Evolutionary conservation across 2,113 vertebrate genomes (phyloP).

Genomic region (Zonotrichia leucophrys): DNA sequence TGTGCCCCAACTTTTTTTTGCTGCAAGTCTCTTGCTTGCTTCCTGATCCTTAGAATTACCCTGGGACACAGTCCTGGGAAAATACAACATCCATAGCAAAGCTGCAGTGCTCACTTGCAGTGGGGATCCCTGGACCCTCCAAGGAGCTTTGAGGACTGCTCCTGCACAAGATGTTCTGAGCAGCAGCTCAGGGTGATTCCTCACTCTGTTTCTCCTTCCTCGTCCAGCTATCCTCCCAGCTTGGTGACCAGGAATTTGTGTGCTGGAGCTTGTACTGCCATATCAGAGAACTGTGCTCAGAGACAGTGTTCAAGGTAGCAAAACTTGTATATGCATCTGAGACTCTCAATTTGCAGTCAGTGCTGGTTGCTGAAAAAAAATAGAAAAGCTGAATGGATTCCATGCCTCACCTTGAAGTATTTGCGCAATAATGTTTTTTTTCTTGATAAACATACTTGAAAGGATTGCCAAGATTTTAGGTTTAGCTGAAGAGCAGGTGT

Average conservation of each 20-base stretch:
- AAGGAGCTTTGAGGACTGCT: neutral
- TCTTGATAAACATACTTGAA: neutral
- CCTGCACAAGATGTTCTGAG: neutral
- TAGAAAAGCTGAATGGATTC: neutral
- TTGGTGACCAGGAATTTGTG: neutral
- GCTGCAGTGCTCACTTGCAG: neutral
- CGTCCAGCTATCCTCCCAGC: neutral
- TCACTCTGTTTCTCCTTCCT: neutral
- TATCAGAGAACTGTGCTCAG: accelerated
- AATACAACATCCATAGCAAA: neutral
- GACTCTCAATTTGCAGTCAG: neutral
- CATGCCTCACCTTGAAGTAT: neutral
- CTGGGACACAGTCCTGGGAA: neutral
- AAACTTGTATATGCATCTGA: neutral
- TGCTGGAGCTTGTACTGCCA: neutral
- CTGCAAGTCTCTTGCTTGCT: neutral
- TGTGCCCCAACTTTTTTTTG: neutral
- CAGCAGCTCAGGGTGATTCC: neutral
- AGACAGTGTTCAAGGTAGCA: neutral
- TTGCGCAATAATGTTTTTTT: neutral
- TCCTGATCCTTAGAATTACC: neutral
- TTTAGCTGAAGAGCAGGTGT: neutral
- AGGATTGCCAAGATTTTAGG: neutral
- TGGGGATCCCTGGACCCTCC: neutral
- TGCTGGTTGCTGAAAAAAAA: neutral